Conservation (phyloP, 2,797 vertebrate species). For the Pachyuromys duprasi region DNA sequence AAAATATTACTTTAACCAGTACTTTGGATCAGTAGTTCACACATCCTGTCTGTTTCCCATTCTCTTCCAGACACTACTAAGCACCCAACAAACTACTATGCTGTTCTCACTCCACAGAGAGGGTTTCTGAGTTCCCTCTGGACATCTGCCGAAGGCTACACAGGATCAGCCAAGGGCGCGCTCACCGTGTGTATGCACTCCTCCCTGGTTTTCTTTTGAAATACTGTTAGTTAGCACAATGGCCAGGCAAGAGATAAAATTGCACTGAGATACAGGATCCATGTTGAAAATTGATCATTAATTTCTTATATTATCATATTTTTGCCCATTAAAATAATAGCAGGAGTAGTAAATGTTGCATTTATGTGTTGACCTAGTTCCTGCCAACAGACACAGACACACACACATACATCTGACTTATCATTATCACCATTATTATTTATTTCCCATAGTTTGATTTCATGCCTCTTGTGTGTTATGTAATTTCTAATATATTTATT, state of each 20-base stretch:
- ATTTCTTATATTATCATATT: not conserved
- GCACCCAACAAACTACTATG: not conserved
- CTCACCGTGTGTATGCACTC: not conserved
- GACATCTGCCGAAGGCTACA: not conserved
- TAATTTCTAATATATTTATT: not conserved
- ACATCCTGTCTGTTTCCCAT: not conserved
- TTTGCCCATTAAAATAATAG: not conserved
- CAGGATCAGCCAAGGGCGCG: not conserved
- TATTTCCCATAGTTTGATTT: not conserved
- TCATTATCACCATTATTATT: not conserved
- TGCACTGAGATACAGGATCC: not conserved
- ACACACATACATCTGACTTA: not conserved
- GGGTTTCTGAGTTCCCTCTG: not conserved
- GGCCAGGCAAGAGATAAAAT: no score
- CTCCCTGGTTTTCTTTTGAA: not conserved
- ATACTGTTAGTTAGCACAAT: not conserved
- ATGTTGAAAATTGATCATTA: not conserved
- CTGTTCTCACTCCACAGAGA: not conserved
- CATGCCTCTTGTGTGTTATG: not conserved
- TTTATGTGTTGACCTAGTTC: not conserved
- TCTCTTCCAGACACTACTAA: not conserved
- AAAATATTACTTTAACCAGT: not conserved
- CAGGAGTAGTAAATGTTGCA: not conserved
- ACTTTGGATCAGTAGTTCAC: no score
- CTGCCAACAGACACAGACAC: not conserved